Conservation (phyloP, 1,140 invertebrate genomes). For the Philaenus spumarius region DNA sequence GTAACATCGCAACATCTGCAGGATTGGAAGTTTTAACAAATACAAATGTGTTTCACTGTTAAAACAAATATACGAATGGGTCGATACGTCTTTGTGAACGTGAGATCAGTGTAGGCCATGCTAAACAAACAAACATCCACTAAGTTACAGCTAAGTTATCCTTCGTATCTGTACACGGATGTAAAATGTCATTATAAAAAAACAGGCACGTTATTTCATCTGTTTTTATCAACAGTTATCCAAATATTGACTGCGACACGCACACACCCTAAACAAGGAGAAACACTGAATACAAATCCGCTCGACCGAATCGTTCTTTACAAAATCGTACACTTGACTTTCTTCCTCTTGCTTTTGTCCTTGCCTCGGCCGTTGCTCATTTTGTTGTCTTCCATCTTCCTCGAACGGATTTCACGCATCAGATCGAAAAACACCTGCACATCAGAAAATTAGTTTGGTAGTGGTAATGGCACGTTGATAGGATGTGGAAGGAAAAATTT, state of each 20-base stretch:
- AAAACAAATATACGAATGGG: no score
- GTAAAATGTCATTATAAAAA: not conserved
- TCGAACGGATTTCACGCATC: constrained; percentile 93
- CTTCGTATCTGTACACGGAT: not conserved
- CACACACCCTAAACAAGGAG: not conserved
- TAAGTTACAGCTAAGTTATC: no score
- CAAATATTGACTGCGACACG: not conserved
- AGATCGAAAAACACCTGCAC: constrained; percentile 95
- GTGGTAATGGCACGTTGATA: no score
- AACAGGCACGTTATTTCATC: constrained; percentile 8
- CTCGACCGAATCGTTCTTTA: constrained; percentile 44
- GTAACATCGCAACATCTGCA: no score
- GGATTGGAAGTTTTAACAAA: no score
- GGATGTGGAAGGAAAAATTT: no score
- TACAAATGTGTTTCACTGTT: no score
- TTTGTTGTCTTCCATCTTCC: constrained; percentile 90
- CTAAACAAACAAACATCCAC: no score
- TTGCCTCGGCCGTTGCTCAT: constrained; percentile 82
- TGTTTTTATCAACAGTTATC: no score
- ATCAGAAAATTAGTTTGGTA: no score
- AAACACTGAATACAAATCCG: not conserved
- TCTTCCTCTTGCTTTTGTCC: constrained; percentile 84
- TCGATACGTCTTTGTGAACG: no score
- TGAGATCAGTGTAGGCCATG: no score
- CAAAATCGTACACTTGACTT: constrained; percentile 89